A percentile compares a stretch with the other conserved stretches of the same genome.
Evolutionary conservation across 53 echinoderm and acorn worm species (phyloP).

Genomic region (Luidia sarsii): DNA sequence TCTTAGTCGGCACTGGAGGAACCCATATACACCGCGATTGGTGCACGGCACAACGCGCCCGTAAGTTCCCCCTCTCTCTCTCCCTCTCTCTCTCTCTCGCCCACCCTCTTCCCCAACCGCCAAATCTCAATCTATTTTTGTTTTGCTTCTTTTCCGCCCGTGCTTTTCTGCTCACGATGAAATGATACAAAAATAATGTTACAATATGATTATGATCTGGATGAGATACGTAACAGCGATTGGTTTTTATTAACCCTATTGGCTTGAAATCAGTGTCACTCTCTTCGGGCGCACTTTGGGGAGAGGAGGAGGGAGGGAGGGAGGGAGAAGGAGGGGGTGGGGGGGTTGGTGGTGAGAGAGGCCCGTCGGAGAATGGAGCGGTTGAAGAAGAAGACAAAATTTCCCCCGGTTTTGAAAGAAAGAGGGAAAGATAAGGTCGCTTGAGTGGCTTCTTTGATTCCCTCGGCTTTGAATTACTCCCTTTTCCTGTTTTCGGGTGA

Average conservation of each 20-base stretch:
- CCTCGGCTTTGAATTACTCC: conserved; percentile 45
- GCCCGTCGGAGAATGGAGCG: too few relatives aligned
- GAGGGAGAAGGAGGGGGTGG: not conserved
- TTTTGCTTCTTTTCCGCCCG: not conserved
- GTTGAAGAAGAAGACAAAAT: too few relatives aligned
- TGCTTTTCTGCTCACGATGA: conserved; percentile 38
- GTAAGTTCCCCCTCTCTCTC: conserved; percentile 12
- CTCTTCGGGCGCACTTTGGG: conserved; percentile 22
- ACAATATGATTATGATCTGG: conserved; percentile 55
- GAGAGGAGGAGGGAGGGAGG: not conserved
- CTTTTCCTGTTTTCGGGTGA: conserved; percentile 48
- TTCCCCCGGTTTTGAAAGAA: too few relatives aligned
- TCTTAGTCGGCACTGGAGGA: conserved; percentile 22
- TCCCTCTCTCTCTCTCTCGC: conserved; percentile 14
- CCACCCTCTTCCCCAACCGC: not conserved
- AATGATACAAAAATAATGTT: conserved; percentile 63
- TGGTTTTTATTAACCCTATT: conserved; percentile 60
- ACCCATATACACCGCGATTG: conserved; percentile 8
- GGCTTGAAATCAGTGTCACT: conserved; percentile 54
- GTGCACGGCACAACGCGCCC: conserved; percentile 43
- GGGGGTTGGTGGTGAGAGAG: conserved; percentile 28
- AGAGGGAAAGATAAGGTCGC: too few relatives aligned
- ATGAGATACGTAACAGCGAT: conserved; percentile 53
- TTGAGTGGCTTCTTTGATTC: conserved; percentile 37
- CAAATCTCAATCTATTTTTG: conserved; percentile 41